phyloP scores from a whole-genome alignment of 1,140 invertebrate genomes.

The Sycophaga agraensis region DNA sequence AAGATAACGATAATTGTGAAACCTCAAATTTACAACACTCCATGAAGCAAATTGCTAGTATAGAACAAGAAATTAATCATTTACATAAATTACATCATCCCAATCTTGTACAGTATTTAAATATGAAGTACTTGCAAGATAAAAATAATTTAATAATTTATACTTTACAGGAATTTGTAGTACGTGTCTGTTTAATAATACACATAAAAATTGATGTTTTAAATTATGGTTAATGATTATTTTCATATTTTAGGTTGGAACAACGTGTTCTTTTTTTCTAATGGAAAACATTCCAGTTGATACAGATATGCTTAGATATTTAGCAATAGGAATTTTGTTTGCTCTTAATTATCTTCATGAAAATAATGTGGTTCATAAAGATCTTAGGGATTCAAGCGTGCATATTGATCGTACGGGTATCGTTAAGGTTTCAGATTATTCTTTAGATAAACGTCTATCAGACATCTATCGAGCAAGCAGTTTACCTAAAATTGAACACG shows the following conservation, averaged over 20 bases:
- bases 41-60: conserved; percentile 62
- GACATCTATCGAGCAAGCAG: conserved; percentile 54
- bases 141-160: conserved; percentile 63
- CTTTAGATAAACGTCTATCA: conserved; percentile 67
- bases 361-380: conserved; percentile 78
- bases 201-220: background rate
- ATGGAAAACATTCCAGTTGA: conserved; percentile 61
- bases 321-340: conserved; percentile 66
- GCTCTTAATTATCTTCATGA: conserved; percentile 73
- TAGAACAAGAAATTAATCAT: conserved; percentile 73
- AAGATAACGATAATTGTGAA: conserved; percentile 32
- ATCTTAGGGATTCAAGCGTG: conserved; percentile 68
- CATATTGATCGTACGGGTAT: conserved; percentile 64
- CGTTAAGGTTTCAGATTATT: conserved; percentile 70
- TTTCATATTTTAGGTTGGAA: conserved; percentile 47
- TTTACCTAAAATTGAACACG: conserved; percentile 42
- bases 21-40: conserved; percentile 52
- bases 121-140: conserved; percentile 65
- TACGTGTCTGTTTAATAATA: conserved; percentile 45
- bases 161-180: conserved; percentile 69
- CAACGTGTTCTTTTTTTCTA: conserved; percentile 58
- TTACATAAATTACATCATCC: conserved; percentile 69
- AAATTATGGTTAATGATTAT: background rate
- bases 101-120: conserved; percentile 73
- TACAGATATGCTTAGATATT: conserved; percentile 64